Percentiles rank a stretch among this genome's conserved stretches.
Conservation (phyloP, 1,140 invertebrate species). For the Lysiphlebus fabarum region DNA sequence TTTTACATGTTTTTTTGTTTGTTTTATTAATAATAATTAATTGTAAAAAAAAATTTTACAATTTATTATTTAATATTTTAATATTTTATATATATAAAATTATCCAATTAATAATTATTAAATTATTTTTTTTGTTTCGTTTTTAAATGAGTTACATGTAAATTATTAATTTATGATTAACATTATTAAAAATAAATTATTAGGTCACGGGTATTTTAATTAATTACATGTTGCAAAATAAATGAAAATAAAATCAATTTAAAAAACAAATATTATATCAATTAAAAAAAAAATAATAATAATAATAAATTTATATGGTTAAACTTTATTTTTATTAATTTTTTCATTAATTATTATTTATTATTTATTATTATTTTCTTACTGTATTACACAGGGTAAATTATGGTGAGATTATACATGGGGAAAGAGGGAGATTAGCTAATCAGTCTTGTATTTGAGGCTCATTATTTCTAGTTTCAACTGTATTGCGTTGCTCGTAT, state of each 20-base stretch:
- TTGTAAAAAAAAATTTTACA: no score
- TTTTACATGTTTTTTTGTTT: no score
- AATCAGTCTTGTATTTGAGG: slow-evolving; percentile 57
- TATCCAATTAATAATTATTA: no score
- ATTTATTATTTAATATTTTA: no score
- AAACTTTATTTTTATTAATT: slow-evolving; percentile 42
- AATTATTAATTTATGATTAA: slow-evolving; percentile 38
- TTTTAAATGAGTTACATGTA: slow-evolving; percentile 29
- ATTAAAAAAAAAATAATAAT: no score
- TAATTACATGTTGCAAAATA: slow-evolving; percentile 32
- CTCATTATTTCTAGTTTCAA: slow-evolving; percentile 52
- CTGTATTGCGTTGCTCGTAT: slow-evolving; percentile 42
- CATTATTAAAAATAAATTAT: slow-evolving; percentile 28
- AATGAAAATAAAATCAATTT: slow-evolving; percentile 27
- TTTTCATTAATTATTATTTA: slow-evolving; percentile 40
- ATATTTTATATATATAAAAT: slow-evolving; percentile 10
- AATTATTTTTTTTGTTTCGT: slow-evolving; percentile 18
- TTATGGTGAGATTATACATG: slow-evolving; percentile 48
- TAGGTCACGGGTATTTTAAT: slow-evolving; percentile 43
- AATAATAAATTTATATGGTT: no score
- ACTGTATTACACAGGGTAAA: slow-evolving; percentile 2
- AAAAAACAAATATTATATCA: slow-evolving; percentile 33
- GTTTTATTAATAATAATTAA: no score
- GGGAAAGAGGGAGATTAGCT: slow-evolving; percentile 43
- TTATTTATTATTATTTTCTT: slow-evolving; percentile 35